Conservation (phyloP, 2,797 vertebrate genomes). For the Chelidonichthys spinosus region DNA sequence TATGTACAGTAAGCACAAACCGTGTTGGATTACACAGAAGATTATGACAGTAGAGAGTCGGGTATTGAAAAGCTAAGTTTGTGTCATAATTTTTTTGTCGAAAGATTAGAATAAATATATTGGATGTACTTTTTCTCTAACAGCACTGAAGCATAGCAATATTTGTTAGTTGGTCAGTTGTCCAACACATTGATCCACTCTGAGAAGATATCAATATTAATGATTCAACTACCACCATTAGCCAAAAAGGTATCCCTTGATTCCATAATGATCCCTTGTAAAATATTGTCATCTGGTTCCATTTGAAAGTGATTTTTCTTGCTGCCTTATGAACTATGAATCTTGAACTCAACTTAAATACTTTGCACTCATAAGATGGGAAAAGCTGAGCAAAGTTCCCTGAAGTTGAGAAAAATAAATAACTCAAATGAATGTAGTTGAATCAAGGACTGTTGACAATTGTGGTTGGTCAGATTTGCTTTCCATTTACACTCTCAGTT, state of each 20-base stretch:
- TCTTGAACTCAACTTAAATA: not conserved
- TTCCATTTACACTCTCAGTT: no score
- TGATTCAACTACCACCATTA: not conserved
- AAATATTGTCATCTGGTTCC: not conserved
- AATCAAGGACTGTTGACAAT: not conserved
- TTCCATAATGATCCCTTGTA: not conserved
- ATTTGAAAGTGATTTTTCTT: not conserved
- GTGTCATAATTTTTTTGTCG: slow-evolving; percentile 2
- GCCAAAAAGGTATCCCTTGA: not conserved
- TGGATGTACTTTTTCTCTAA: not conserved
- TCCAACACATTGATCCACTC: not conserved
- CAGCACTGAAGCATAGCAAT: not conserved
- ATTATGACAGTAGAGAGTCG: not conserved
- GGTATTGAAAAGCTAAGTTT: not conserved
- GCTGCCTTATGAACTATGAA: not conserved
- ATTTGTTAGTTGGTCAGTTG: not conserved
- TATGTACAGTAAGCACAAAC: not conserved
- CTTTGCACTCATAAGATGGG: not conserved
- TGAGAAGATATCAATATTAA: not conserved
- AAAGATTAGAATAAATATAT: not conserved
- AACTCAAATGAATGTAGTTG: not conserved
- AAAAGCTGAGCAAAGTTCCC: not conserved
- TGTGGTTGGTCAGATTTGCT: not conserved
- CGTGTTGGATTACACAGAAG: slow-evolving; percentile 1
- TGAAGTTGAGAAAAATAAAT: not conserved